Base-by-base conservation (phyloP, 2,888 invertebrate species). In the Desoria tigrina region DNA sequence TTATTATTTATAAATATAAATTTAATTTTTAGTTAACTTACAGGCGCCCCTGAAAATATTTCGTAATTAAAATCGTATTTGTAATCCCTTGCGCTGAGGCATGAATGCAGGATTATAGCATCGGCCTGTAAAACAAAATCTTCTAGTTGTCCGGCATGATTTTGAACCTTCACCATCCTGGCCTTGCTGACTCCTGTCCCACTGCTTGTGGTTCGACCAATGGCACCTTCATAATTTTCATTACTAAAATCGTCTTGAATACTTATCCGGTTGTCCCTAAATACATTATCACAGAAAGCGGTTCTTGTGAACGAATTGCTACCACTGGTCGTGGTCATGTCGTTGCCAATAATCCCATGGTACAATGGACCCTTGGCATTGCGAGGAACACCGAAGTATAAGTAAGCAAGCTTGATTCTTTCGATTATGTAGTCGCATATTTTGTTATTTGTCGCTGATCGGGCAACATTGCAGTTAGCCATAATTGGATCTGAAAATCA, bases 361-460 rank as follows among this genome's bases (percentile, higher is more conserved):
- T 79, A 80, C 37, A 81, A 69, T 4, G 80, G 79, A 2, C 81
- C 81, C 23, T 70, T 61, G 18, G 65, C 64, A n/a, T 77, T 77
- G 62, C 80, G 80, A 2, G 82, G 82, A 49, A 80, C 78, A 4
- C 77, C 81, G 78, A 83, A 84, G 76, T 84, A 84, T 26, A 78
- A 74, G 71, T 81, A 83, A 1, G 83, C 79, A 23, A 78, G 78
- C 54, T 80, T 78, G 37, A 84, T 77, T 51, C 82, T 80, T 39
- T 81, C 80, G 54, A 80, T 77, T 65, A 84, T 81, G 73, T 81
- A 84, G 42, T 83, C 82, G 75, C 80, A 82, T 27, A 82, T 78
- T 45, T 79, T 77, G 21, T 78, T 77, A 67, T 80, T 80, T 55
- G 79, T 80, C 42, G 83, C 78, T 42, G 80, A 79, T 53, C 82